Evolutionary conservation across 2,888 invertebrate genomes (phyloP).

Genomic region (Tenthredo notha): DNA sequence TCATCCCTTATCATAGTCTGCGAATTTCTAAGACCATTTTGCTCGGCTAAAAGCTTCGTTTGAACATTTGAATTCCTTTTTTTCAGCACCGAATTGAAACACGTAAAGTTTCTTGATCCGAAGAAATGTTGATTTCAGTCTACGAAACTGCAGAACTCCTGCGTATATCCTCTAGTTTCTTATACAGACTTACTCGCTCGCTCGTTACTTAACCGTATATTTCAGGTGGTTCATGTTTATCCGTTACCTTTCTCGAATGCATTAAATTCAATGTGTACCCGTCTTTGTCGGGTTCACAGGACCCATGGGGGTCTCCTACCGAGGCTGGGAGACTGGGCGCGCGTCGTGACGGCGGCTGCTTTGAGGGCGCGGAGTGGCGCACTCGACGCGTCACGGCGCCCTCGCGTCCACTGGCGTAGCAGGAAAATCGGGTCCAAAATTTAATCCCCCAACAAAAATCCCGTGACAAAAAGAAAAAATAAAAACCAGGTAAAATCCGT

Average conservation of each 20-base stretch:
- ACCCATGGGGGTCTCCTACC: conserved; percentile 58
- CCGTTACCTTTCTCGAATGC: conserved; percentile 62
- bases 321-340: conserved; percentile 54
- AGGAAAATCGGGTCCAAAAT: neutral
- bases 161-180: neutral
- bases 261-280: conserved; percentile 66
- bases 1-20: neutral
- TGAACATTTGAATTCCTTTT: neutral
- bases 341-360: conserved; percentile 63
- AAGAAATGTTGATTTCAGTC: neutral
- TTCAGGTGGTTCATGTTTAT: conserved; percentile 54
- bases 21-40: too few relatives aligned
- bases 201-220: conserved; percentile 28
- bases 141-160: neutral
- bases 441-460: too few relatives aligned
- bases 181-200: neutral
- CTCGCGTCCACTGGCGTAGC: conserved; percentile 52
- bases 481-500: neutral
- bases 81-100: neutral
- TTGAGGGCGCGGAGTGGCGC: conserved; percentile 71
- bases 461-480: neutral
- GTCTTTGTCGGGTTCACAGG: conserved; percentile 58
- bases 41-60: too few relatives aligned
- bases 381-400: conserved; percentile 71
- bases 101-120: neutral